Base-by-base conservation (phyloP, 1,140 invertebrate species). In the Trichonephila clavata region DNA sequence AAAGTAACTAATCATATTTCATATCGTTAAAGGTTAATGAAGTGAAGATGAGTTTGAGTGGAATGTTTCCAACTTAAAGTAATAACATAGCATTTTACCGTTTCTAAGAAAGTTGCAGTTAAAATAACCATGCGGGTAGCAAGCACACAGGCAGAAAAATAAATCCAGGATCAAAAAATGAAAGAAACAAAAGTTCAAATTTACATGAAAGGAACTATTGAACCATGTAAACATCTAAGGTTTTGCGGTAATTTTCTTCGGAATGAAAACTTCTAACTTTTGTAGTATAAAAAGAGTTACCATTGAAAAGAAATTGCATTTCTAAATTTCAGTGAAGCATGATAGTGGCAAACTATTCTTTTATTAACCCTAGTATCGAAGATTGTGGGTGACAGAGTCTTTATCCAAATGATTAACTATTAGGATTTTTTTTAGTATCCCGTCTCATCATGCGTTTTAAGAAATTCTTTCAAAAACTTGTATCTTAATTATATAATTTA, bases 151-250 rank as follows among this genome's bases (percentile, higher is more conserved):
- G 20, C 27, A 77, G 32, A 77, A 77, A 77, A 77, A 77, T 32
- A 50, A 50, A 50, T 50, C 13, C 71, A 39, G 71, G 18, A 32
- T 7, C 71, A 77, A 24, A 18, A 32, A 77, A 32, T 32, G 16
- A 61, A 77, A 32, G 27, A 77, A 77, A 77, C 5, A 18, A 32
- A 32, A 39, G 71, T 39, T 32, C 27, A 24, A 24, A 77, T 77
- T 77, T 77, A 77, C 71, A 20, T 77, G 71, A 77, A 77, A 77
- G 71, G 24, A 39, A 32, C 32, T 32, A 77, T 4, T 77, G 71
- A 77, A 77, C 71, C 71, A 32, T 77, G 18, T 39, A 77, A 77
- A 32, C 32, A 77, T 77, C 18, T 77, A 16, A 77, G 71, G 71
- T 77, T 39, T 39, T 77, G 71, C 1, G 18, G 27, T 39, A 32